phyloP scores from a whole-genome alignment of 1,140 invertebrate genomes.

The Drosophila arawakana region DNA sequence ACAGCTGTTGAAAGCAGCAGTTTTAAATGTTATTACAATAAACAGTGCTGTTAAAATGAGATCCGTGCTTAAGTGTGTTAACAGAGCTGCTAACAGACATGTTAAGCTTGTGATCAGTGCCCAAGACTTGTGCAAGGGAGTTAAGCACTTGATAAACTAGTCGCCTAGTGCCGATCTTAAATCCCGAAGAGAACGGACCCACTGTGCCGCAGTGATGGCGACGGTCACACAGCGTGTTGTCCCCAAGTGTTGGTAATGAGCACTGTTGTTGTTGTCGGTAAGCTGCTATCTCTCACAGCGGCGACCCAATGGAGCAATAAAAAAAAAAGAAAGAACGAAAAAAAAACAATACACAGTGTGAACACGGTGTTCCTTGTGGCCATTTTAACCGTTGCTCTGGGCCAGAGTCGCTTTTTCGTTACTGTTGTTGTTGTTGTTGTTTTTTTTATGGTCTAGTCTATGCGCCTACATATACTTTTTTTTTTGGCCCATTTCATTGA shows the following conservation, averaged over 20 bases:
- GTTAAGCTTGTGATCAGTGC: no score
- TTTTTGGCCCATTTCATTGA: slow-evolving; percentile 61
- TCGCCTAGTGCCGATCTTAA: not conserved
- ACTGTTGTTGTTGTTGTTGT: not conserved
- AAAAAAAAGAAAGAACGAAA: slow-evolving; percentile 6
- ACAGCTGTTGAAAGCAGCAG: no score
- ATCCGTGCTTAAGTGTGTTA: no score
- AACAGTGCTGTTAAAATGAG: no score
- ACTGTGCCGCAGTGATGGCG: slow-evolving; percentile 9
- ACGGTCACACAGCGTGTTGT: slow-evolving; percentile 18
- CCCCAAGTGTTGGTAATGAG: slow-evolving; percentile 14
- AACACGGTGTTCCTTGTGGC: slow-evolving; percentile 18
- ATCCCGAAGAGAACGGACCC: not conserved
- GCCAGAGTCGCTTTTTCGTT: slow-evolving; percentile 5
- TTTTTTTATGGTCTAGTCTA: slow-evolving; percentile 13
- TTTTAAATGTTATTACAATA: no score
- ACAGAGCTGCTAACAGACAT: no score
- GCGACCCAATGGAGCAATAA: slow-evolving; percentile 33
- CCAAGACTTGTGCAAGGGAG: not conserved
- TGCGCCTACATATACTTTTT: not conserved
- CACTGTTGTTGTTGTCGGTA: slow-evolving; percentile 9
- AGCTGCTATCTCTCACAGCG: slow-evolving; percentile 47
- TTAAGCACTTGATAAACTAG: not conserved
- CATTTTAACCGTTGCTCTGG: slow-evolving; percentile 7
- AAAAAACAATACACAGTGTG: not conserved